These are phyloP conservation scores for Phalacrocorax brasilianus DNA, from an alignment of 2,113 vertebrate species.

Conservation along the genomic window DNA sequence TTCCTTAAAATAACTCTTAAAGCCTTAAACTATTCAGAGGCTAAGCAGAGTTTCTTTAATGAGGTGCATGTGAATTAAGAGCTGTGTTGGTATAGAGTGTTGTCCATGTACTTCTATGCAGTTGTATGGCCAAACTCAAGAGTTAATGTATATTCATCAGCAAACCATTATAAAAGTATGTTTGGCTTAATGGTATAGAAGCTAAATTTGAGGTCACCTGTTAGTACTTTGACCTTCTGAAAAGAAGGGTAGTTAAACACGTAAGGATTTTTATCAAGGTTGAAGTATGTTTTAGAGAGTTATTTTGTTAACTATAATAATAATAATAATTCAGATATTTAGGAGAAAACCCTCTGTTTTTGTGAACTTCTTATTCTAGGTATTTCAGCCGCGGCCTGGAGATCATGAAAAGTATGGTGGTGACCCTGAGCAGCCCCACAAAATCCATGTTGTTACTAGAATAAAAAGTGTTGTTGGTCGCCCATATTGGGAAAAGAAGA, in stretches of 20 bases:
- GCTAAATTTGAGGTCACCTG: not conserved
- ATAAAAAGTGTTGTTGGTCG: constrained; percentile 82
- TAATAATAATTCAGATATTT: not conserved
- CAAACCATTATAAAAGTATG: not conserved
- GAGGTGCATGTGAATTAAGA: not conserved
- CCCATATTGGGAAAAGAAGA: constrained; percentile 94
- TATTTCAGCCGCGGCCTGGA: constrained; percentile 81
- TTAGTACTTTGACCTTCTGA: not conserved
- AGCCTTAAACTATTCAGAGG: not conserved
- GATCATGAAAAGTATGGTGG: constrained; percentile 93
- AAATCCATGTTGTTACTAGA: constrained; percentile 89
- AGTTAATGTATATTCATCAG: not conserved
- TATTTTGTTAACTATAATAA: not conserved
- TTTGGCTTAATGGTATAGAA: not conserved
- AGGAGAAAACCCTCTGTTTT: fast-evolving
- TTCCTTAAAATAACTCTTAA: not conserved
- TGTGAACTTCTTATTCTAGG: constrained; percentile 64
- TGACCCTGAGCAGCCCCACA: constrained; percentile 90
- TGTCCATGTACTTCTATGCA: not conserved
- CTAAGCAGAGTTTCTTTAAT: not conserved
- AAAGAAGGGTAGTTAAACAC: not conserved
- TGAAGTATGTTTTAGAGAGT: not conserved
- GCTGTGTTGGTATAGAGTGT: not conserved
- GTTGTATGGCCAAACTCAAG: not conserved
- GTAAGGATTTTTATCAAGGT: not conserved